Conservation (phyloP, 2,888 invertebrate species). For the Drosophila atripex region DNA sequence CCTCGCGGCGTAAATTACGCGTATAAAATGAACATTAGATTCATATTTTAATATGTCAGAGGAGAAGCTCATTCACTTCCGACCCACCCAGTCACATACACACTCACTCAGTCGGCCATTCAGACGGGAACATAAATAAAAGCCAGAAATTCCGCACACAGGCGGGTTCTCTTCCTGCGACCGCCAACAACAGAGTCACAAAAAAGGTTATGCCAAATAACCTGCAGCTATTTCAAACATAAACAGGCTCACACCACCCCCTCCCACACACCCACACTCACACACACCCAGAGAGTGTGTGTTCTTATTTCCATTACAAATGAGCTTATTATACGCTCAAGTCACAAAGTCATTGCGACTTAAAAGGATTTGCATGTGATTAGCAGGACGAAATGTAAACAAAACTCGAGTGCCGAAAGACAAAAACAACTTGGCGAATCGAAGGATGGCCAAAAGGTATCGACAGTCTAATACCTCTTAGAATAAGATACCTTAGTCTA, state of each 20-base stretch:
- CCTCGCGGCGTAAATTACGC: constrained; percentile 73
- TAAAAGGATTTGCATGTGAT: constrained; percentile 79
- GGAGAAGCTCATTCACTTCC: constrained; percentile 1
- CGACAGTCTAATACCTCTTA: constrained; percentile 22
- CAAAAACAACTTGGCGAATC: constrained; percentile 39
- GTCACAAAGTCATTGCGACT: constrained; percentile 79
- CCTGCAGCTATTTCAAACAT: constrained; percentile 74
- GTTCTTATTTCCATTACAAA: constrained; percentile 72
- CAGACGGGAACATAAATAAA: constrained; percentile 60
- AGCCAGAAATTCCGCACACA: constrained; percentile 42
- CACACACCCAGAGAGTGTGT: constrained; percentile 19
- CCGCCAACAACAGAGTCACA: constrained; percentile 55
- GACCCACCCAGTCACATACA: constrained; percentile 2
- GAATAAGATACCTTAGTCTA: too few species aligned
- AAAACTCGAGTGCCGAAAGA: constrained; percentile 67
- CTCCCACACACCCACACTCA: constrained; percentile 9
- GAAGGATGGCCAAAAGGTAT: neutral
- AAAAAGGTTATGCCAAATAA: constrained; percentile 73
- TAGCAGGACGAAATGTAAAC: constrained; percentile 75
- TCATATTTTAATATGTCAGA: constrained; percentile 71
- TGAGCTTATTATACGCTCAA: constrained; percentile 79
- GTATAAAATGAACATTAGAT: constrained; percentile 80
- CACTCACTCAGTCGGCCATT: constrained; percentile 5
- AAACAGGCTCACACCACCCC: constrained; percentile 32
- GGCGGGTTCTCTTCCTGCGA: constrained; percentile 25